Percentiles rank a stretch among this genome's conserved stretches.
Conservation (phyloP, 2,888 invertebrate species). For the Lamellibrachia columna region DNA sequence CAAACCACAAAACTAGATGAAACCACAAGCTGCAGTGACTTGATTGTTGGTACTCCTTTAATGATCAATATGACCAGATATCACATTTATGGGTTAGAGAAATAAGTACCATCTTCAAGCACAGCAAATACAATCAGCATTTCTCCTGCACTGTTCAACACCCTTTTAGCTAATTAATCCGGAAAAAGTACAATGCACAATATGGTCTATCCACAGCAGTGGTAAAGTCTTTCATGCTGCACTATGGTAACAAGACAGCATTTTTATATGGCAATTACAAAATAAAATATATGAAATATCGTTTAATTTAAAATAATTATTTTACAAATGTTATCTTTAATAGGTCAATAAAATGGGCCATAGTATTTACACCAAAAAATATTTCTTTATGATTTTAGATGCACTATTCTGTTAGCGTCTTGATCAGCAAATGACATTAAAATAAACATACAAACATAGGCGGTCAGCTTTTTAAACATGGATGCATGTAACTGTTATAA, state of each 20-base stretch:
- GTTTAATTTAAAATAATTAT: background rate
- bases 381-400: background rate
- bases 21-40: too few relatives aligned
- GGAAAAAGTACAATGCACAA: background rate
- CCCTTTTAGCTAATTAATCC: conserved; percentile 11
- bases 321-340: background rate
- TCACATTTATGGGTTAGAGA: background rate
- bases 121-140: background rate
- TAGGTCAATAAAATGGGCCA: background rate
- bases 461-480: background rate
- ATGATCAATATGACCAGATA: background rate
- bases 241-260: background rate
- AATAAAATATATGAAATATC: background rate
- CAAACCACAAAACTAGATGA: background rate
- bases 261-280: background rate
- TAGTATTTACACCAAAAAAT: too few relatives aligned
- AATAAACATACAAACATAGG: background rate
- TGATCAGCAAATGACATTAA: background rate
- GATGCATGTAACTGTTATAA: background rate
- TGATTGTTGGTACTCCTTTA: background rate
- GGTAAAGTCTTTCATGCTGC: background rate
- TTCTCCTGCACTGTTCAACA: background rate
- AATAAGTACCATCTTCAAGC: background rate
- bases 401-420: background rate
- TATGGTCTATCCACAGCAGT: background rate